Base-by-base conservation (phyloP, 1,140 invertebrate genomes). In the Geopemphigus sp. region DNA sequence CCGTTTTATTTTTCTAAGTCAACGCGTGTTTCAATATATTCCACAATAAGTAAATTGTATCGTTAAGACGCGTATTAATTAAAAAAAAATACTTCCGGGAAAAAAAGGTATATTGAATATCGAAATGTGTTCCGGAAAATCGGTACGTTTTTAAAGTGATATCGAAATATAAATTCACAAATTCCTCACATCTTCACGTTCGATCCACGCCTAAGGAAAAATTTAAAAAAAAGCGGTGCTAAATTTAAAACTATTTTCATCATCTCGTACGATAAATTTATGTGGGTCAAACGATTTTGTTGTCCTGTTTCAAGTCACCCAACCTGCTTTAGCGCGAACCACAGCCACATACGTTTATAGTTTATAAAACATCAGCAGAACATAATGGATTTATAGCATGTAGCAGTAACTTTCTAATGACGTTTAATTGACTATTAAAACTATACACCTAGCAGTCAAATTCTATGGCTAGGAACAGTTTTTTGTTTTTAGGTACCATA, bases 231-330 rank as follows among this genome's bases (percentile, higher is more conserved):
- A 39, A 56, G n/a, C 19, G 12, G 12, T 50, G 8, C 8, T 39
- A 50, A 6, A 50, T 50, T 50, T 14, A 50, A 50, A 50, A 50
- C 47, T 10, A 50, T 50, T 50, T 50, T 50, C 32, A 50, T 8
- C 47, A 50, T 50, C 47, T 12, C 47, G n/a, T 12, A 32, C 6
- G 26, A 0, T 19, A 32, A 72, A 72, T 45, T 14, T 72, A 78
- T 78, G 74, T 78, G 74, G 74, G 74, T 78, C 74, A 78, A n/a
- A 59, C 22, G 57, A 78, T 59, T n/a, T n/a, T 63, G 74, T 50
- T 54, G 57, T 50, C 74, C 74, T 63, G 24, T 57, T 61, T 78
- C 24, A 29, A 78, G 74, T 50, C 74, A 78, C 74, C 74, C 74
- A 78, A 63, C 57, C 57, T 45, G 57, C 56, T 78, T 78, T 47